These are phyloP conservation scores for Theristus sp. DNA, from an alignment of 2,888 invertebrate genomes.

Conservation along the genomic window DNA sequence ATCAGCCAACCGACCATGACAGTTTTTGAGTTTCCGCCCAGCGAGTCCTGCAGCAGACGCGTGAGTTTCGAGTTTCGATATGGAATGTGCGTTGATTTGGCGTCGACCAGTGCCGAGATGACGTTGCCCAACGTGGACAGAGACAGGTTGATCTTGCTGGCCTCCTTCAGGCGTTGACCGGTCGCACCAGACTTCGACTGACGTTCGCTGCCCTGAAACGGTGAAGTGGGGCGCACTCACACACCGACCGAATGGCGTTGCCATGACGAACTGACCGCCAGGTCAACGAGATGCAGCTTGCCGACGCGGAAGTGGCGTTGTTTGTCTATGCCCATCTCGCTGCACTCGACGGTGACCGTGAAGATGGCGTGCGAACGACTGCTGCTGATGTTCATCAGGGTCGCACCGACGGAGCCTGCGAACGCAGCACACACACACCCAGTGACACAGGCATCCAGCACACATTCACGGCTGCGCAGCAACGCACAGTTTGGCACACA, in stretches of 20 bases:
- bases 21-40: slow-evolving; percentile 41
- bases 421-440: background rate
- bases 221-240: background rate
- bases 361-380: slow-evolving; percentile 85
- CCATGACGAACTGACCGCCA: slow-evolving; percentile 58
- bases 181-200: slow-evolving; percentile 74
- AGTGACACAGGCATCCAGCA: background rate
- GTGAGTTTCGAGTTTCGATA: slow-evolving; percentile 95
- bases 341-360: slow-evolving; percentile 88
- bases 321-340: slow-evolving; percentile 58
- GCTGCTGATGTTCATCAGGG: slow-evolving; percentile 90
- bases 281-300: slow-evolving; percentile 85
- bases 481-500: no score
- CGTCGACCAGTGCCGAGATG: slow-evolving; percentile 90
- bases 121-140: slow-evolving; percentile 92
- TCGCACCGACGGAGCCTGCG: slow-evolving; percentile 53
- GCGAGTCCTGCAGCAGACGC: slow-evolving; percentile 74
- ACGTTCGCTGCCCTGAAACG: slow-evolving; percentile 69
- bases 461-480: background rate
- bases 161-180: slow-evolving; percentile 58
- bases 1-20: slow-evolving; percentile 35
- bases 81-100: slow-evolving; percentile 87
- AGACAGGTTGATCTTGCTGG: slow-evolving; percentile 91
- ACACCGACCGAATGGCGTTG: no score
- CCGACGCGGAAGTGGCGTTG: slow-evolving; percentile 79